Base-by-base conservation (phyloP, 2,888 invertebrate species). In the Orchesella flavescens region DNA sequence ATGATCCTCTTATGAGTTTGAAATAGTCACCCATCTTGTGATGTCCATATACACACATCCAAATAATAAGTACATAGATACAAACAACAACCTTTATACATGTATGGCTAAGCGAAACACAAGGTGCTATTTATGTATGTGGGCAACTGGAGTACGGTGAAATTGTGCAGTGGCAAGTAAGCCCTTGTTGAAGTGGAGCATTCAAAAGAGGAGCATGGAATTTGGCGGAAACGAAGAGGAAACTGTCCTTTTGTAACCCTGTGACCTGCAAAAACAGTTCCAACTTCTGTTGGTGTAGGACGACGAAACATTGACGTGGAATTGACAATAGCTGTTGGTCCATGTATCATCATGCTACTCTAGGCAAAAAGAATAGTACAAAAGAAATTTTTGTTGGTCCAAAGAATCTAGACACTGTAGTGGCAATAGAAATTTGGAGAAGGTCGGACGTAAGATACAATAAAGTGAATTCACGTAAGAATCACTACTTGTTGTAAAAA, bases 281-380 rank as follows among this genome's bases (percentile, higher is more conserved):
- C 34, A 34, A 7, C 3, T 34, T 34, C 34, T 4, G n/a, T n/a
- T 34, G 34, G 34, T 34, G 57, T 57, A 68, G 46, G 57, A 57
- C 57, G 57, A 57, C 57, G 34, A 57, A 53, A 57, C 55, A 23
- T 59, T 77, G 77, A 77, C 77, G 77, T 68, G 68, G 44, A 77
- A 77, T 77, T 77, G 77, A 69, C 77, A 77, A 57, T 69, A 77
- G n/a, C 57, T 57, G n/a, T 34, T 68, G 49, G 57, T 46, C 59
- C 46, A 77, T 77, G 69, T 57, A 68, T 69, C 69, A 77, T 66
- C 66, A 59, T 77, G 46, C 46, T 57, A 4, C 19, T 57, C 57
- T 57, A 19, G 19, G 34, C 34, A 34, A 34, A 19, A 19, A 19
- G 19, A 57, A 19, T n/a, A 57, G 3, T 19, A 57, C 17, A 57